A percentile compares a stretch with the other conserved stretches of the same genome.
Conservation (phyloP, 2,113 vertebrate species). For the Octodon degus region DNA sequence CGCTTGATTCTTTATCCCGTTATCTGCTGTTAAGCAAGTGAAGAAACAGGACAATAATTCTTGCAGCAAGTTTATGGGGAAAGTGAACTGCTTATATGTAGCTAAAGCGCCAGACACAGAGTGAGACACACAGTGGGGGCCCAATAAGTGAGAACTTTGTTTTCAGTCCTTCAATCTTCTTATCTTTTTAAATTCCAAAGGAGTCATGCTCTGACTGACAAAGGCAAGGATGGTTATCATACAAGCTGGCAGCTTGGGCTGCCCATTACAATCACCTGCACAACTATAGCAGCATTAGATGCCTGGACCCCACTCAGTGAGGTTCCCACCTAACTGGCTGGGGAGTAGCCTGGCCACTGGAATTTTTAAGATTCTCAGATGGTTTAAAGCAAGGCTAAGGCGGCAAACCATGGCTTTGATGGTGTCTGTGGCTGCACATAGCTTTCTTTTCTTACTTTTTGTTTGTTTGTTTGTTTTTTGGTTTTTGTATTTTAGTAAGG, state of each 20-base stretch:
- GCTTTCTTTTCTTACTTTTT: not conserved
- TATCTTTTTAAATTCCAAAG: not conserved
- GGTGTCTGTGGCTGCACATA: not conserved
- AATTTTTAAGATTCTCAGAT: not conserved
- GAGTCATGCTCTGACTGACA: not conserved
- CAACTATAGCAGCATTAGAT: not conserved
- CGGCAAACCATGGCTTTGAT: not conserved
- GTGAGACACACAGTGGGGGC: not conserved
- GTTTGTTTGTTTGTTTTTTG: too few species aligned
- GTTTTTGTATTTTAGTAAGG: too few species aligned
- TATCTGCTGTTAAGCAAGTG: not conserved
- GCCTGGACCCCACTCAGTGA: rapidly evolving
- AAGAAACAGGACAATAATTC: not conserved
- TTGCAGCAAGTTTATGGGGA: not conserved
- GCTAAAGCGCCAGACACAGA: not conserved
- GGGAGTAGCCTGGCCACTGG: too few species aligned
- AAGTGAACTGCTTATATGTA: not conserved
- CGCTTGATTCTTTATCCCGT: not conserved
- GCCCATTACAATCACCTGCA: not conserved
- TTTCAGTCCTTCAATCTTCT: not conserved
- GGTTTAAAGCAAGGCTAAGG: not conserved
- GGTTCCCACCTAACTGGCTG: not conserved
- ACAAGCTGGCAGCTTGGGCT: too few species aligned
- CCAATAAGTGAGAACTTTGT: not conserved
- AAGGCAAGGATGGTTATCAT: not conserved